phyloP scores from a whole-genome alignment of 2,113 vertebrate species.

The Rhinolophus sinicus region DNA sequence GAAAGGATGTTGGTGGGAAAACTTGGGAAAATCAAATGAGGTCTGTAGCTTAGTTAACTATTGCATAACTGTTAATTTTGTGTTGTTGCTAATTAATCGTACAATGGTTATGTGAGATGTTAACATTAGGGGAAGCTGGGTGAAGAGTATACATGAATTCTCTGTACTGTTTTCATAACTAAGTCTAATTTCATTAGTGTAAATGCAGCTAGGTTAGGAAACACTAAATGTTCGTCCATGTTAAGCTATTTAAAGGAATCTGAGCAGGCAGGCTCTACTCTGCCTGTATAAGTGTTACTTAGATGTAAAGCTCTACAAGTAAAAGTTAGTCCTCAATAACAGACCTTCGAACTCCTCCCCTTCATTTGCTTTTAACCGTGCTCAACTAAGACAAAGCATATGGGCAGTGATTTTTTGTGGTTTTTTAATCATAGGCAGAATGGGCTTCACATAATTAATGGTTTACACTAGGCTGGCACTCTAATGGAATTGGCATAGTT shows the following conservation, averaged over 20 bases:
- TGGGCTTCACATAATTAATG: neutral
- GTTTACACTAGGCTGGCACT: neutral
- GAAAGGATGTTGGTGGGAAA: neutral
- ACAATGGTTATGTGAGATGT: neutral
- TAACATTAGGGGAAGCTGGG: neutral
- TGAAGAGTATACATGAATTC: neutral
- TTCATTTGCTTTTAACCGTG: neutral
- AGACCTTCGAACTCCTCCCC: neutral
- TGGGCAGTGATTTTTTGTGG: neutral
- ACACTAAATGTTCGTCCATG: neutral
- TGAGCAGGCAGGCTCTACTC: neutral
- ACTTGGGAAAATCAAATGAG: neutral
- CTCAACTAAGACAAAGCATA: neutral
- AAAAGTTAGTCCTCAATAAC: neutral
- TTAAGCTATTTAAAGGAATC: neutral
- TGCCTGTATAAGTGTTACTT: neutral
- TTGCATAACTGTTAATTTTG: neutral
- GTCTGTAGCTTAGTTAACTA: neutral
- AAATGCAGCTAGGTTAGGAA: neutral
- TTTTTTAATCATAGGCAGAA: neutral
- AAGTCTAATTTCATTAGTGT: neutral
- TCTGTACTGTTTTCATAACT: neutral
- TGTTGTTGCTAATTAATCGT: neutral
- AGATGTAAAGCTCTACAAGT: neutral
- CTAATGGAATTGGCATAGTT: neutral